phyloP scores from a whole-genome alignment of 2,797 vertebrate species.

The Champsocephalus esox region DNA sequence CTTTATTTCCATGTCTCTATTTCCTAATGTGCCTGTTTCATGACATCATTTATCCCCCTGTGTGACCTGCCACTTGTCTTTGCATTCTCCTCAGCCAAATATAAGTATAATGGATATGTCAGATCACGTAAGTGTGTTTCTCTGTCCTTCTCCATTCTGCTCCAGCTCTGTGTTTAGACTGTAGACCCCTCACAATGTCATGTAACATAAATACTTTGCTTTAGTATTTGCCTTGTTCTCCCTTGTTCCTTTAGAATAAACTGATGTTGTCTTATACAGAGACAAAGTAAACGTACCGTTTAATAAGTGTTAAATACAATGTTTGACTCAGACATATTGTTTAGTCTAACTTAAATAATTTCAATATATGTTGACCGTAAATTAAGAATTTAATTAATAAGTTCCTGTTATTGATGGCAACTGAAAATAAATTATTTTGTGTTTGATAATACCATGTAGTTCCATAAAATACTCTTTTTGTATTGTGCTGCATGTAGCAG shows the following conservation, averaged over 20 bases:
- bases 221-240: constrained; percentile 67
- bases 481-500: constrained; percentile 86
- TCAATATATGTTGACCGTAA: constrained; percentile 32
- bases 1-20: constrained; percentile 68
- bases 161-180: constrained; percentile 74
- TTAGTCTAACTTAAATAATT: constrained; percentile 39
- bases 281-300: constrained; percentile 37
- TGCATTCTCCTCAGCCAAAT: constrained; percentile 90
- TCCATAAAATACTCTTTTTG: constrained; percentile 81
- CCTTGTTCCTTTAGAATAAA: constrained; percentile 59
- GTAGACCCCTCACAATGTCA: constrained; percentile 64
- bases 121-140: constrained; percentile 89
- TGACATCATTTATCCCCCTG: constrained; percentile 78
- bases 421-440: constrained; percentile 53
- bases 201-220: constrained; percentile 64
- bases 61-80: constrained; percentile 88
- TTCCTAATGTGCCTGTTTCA: constrained; percentile 79
- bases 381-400: constrained; percentile 25
- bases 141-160: constrained; percentile 78
- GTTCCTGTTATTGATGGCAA: constrained; percentile 37
- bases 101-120: constrained; percentile 91
- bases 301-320: constrained; percentile 48
- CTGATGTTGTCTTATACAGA: constrained; percentile 63
- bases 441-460: constrained; percentile 71
- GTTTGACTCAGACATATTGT: constrained; percentile 33